Evolutionary conservation across 2,797 vertebrate genomes (phyloP), one percentile per base, ranked within the genome.

Genomic region (Sciaenops ocellatus): DNA sequence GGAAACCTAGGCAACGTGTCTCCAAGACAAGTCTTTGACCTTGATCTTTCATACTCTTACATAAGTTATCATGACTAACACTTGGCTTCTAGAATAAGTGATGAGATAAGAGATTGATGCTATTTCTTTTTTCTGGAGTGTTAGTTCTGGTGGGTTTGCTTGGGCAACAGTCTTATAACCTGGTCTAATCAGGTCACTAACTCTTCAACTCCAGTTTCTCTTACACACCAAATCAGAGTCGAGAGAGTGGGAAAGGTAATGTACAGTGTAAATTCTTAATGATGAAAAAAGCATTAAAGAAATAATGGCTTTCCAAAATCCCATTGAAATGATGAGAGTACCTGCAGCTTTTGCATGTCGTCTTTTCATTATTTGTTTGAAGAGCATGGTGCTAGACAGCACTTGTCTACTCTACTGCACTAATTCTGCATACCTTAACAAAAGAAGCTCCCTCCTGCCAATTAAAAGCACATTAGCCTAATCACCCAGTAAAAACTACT

Each of bases 391-490:
- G 57, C 70, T 74, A 72, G 24, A 76, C 76, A 67, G 26, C 65
- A 82, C 61, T 64, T 30, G 56, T 78, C 62, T 61, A 57, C 74
- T 78, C 73, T 15, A 13, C 34, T 24, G 61, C 54, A 70, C 70
- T 57, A 47, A 84, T 81, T 90, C 80, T 87, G 85, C 85, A 84
- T 51, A 84, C 86, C 89, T 87, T 82, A 68, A 90, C 84, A 89
- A 88, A 89, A 91, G 82, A 66, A 66, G 61, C 67, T 66, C 74
- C 63, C 59, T 77, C 64, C 85, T 72, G 83, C 84, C 84, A 91
- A 92, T 93, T 93, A 92, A 91, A 92, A 89, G 54, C 72, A 79
- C 88, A 91, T 93, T 91, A 93, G 86, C 74, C 79, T 90, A 90
- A 91, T 93, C 86, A 89, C 83, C 86, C 76, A 64, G 69, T 79